phyloP scores from a whole-genome alignment of 2,888 invertebrate species.

The Dasypogon diadema region DNA sequence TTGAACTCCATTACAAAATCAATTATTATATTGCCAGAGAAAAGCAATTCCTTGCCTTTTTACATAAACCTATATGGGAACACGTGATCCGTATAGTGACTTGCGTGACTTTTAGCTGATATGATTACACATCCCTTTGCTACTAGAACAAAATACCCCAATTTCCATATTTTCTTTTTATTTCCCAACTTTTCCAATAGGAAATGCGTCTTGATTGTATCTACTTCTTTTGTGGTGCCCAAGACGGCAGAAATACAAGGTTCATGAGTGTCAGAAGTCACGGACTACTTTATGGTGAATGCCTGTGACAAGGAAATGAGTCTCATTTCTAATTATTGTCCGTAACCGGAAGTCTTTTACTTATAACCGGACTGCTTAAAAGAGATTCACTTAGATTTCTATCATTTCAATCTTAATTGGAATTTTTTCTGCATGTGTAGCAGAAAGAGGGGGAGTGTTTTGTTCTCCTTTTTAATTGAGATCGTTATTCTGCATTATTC shows the following conservation, averaged over 20 bases:
- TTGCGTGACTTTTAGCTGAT: conserved; percentile 56
- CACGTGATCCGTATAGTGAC: conserved; percentile 43
- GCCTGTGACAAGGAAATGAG: conserved; percentile 26
- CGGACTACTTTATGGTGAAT: conserved; percentile 52
- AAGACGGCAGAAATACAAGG: conserved; percentile 1
- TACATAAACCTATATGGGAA: conserved; percentile 1
- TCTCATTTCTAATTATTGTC: conserved; percentile 42
- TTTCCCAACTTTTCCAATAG: neutral
- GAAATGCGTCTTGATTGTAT: conserved; percentile 30
- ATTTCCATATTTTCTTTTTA: conserved; percentile 46
- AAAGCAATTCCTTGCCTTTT: neutral
- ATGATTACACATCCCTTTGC: conserved; percentile 46
- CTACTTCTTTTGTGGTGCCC: conserved; percentile 21
- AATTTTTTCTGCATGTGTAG: neutral
- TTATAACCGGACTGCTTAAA: conserved; percentile 14
- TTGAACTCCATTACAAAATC: conserved; percentile 10
- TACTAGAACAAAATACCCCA: conserved; percentile 13
- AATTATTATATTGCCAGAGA: conserved; percentile 17
- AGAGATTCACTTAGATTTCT: neutral
- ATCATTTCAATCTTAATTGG: neutral
- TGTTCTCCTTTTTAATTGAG: too few species aligned
- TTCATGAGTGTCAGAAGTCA: conserved; percentile 54
- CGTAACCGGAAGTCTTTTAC: conserved; percentile 33
- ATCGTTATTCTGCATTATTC: too few species aligned
- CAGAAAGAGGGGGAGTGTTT: neutral